Conservation (phyloP, 2,888 invertebrate genomes). For the Plebejus melissa region DNA sequence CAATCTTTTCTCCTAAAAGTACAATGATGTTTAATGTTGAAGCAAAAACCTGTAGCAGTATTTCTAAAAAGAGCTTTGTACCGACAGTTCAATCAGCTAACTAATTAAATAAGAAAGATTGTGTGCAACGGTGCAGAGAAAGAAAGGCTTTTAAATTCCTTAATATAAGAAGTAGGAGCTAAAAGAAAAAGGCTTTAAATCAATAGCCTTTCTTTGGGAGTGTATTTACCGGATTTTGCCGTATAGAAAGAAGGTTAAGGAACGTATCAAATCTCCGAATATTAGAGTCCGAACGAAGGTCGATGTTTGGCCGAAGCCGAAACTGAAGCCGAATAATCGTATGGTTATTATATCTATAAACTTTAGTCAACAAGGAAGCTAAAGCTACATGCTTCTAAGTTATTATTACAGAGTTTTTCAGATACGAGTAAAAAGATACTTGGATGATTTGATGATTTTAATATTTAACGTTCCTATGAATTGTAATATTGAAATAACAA, state of each 20-base stretch:
- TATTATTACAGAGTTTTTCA: too few relatives aligned
- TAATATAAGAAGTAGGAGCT: conserved; percentile 5
- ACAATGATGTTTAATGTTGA: neutral
- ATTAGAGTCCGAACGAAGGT: neutral
- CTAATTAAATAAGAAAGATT: conserved; percentile 6
- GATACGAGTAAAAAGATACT: too few relatives aligned
- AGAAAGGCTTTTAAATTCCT: conserved; percentile 1
- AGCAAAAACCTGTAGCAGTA: neutral
- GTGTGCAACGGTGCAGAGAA: neutral
- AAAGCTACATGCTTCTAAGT: too few relatives aligned
- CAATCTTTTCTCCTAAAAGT: neutral
- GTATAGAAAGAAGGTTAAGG: conserved; percentile 11
- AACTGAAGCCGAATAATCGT: neutral
- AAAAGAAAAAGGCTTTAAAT: conserved; percentile 6
- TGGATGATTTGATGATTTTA: too few relatives aligned
- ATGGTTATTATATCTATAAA: too few relatives aligned
- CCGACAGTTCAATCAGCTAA: conserved; percentile 7
- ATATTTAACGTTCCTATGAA: too few relatives aligned
- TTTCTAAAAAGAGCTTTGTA: conserved; percentile 1
- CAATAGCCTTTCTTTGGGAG: conserved; percentile 19
- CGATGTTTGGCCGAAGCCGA: neutral
- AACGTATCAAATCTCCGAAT: conserved; percentile 1
- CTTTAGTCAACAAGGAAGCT: too few relatives aligned
- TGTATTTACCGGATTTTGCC: conserved; percentile 15
- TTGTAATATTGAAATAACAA: too few relatives aligned